A percentile compares a stretch with the other conserved stretches of the same genome.
phyloP scores from a whole-genome alignment of 2,113 vertebrate genomes.

The Lycaon pictus region DNA sequence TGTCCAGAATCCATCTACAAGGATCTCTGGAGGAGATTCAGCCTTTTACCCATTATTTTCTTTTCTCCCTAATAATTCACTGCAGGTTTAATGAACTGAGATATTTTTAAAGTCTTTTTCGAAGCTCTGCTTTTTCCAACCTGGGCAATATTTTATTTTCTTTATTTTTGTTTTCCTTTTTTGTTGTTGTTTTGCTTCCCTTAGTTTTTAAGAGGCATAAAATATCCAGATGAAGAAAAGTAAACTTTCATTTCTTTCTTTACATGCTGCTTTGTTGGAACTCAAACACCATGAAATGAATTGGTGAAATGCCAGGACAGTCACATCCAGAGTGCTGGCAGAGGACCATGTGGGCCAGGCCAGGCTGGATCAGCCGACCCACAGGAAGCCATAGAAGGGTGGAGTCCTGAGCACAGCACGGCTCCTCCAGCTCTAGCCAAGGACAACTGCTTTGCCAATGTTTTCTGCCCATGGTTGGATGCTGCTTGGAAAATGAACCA shows the following conservation, averaged over 20 bases:
- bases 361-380: fast-evolving
- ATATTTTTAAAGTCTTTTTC: background rate
- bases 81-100: background rate
- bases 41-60: background rate
- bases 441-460: fast-evolving
- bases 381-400: fast-evolving
- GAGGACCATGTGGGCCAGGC: background rate
- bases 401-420: fast-evolving
- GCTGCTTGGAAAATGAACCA: background rate
- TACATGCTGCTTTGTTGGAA: constrained; percentile 31
- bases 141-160: background rate
- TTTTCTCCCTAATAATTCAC: background rate
- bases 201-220: background rate
- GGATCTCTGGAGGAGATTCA: background rate
- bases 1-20: background rate
- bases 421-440: background rate
- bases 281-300: constrained; percentile 62
- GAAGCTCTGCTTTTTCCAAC: background rate
- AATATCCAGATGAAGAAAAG: constrained; percentile 14
- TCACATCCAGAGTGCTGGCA: background rate
- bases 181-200: background rate
- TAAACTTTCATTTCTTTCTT: constrained; percentile 46
- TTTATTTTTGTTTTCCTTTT: background rate
- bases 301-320: background rate
- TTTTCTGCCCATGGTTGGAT: background rate